Conservation (phyloP, 2,113 vertebrate species). For the Cygnus atratus region DNA sequence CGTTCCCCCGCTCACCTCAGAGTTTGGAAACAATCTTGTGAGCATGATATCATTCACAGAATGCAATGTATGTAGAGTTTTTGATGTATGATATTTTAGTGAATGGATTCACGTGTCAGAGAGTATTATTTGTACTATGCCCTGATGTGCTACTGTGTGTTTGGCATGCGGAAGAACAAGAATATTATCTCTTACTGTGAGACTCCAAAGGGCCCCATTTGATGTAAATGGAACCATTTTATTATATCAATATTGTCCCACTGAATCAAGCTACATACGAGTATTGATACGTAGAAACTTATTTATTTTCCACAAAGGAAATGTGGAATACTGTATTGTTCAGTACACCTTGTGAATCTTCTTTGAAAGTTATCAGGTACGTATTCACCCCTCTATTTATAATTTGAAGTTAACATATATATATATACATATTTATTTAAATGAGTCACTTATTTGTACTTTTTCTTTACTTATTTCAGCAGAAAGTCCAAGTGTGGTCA, state of each 20-base stretch:
- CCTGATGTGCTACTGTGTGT: constrained; percentile 30
- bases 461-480: background rate
- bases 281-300: constrained; percentile 5
- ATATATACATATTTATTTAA: background rate
- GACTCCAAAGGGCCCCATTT: constrained; percentile 23
- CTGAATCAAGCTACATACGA: constrained; percentile 21
- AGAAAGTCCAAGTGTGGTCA: background rate
- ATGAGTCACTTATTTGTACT: background rate
- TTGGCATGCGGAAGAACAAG: constrained; percentile 23
- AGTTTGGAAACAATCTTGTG: constrained; percentile 40
- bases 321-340: background rate
- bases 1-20: constrained; percentile 27
- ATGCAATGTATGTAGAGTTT: background rate
- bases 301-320: constrained; percentile 33
- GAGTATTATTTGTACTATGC: constrained; percentile 21
- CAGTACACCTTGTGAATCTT: background rate
- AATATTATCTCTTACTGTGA: background rate
- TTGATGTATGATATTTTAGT: constrained; percentile 30
- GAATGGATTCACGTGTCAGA: constrained; percentile 39
- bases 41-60: background rate
- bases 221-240: constrained; percentile 43
- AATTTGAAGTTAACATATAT: background rate
- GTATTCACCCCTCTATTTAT: background rate
- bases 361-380: background rate
- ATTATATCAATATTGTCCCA: constrained; percentile 26